A percentile compares a stretch with the other conserved stretches of the same genome.
These are phyloP conservation scores for Limnephilus lunatus DNA, from an alignment of 2,888 invertebrate genomes.

Conservation along the genomic window DNA sequence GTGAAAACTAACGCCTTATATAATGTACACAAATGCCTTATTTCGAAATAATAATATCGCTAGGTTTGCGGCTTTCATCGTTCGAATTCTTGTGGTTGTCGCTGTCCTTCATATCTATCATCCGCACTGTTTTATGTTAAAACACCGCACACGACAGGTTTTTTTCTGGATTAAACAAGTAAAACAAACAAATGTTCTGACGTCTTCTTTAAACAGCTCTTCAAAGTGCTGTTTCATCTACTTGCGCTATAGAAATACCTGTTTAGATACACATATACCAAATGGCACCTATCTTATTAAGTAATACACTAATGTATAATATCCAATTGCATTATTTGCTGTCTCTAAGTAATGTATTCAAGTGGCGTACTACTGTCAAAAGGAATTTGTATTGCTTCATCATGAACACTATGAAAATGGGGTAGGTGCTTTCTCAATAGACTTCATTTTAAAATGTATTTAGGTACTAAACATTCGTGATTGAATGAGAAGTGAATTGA, in stretches of 20 bases:
- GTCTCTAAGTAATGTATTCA: background rate
- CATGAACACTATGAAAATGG: background rate
- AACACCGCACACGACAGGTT: constrained; percentile 15
- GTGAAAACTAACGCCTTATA: too few relatives aligned
- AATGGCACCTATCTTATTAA: background rate
- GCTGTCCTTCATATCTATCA: background rate
- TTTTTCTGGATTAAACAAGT: constrained; percentile 39
- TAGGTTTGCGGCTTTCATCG: background rate
- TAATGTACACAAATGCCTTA: too few relatives aligned
- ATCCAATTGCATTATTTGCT: constrained; percentile 11
- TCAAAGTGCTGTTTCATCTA: constrained; percentile 12
- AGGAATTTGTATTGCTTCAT: background rate
- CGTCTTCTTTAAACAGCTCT: constrained; percentile 40
- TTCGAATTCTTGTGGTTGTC: background rate
- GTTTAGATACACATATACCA: background rate
- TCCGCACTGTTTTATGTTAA: background rate
- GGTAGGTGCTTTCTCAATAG: background rate
- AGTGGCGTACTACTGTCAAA: constrained; percentile 2
- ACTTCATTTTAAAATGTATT: background rate
- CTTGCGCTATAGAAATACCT: background rate
- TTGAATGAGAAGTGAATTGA: background rate
- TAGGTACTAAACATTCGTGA: background rate
- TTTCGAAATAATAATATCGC: too few relatives aligned
- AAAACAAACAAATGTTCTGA: constrained; percentile 35
- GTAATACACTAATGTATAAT: background rate